Base-by-base conservation (phyloP, 1,140 invertebrate genomes). In the Camponotus pennsylvanicus region DNA sequence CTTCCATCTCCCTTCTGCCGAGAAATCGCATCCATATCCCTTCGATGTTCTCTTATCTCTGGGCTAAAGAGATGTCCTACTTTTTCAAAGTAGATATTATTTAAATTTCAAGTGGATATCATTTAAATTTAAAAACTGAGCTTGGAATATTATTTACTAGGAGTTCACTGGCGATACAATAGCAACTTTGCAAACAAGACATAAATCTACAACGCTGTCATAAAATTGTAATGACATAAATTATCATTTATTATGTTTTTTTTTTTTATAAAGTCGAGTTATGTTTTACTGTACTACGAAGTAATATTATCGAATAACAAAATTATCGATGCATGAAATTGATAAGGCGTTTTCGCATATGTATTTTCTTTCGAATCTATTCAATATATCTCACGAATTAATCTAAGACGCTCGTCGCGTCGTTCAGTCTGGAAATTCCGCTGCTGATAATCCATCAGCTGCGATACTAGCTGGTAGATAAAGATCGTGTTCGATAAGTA, bases 61-160 rank as follows among this genome's bases (percentile, higher is more conserved):
- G 21, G 70, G 18, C 52, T 73, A n/a, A 82, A 42, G 27, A n/a
- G 21, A 40, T 57, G 78, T 61, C 21, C 79, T 9, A 73, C 52
- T 82, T 73, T 82, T 40, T 82, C 40, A 21, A 61, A 61, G 79
- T 82, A 37, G 67, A 73, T 45, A 73, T 82, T 82, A 73, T 82
- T 82, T 61, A 83, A 83, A 83, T 73, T 73, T 73, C 79, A 37
- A 73, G 69, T 21, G 79, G 55, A 45, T 37, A 34, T 42, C 69
- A 49, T 61, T 63, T 61, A 83, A 75, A 83, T 83, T 75, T 61
- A 57, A 71, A 71, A 82, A 61, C 55, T 55, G 27, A 45, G n/a
- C 67, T 59, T 5, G 69, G 69, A 73, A 45, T 37, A 52, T 27
- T 73, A 73, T 82, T 73, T 73, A 34, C 70, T 21, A 37, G 45